Conservation (phyloP, 2,113 vertebrate species). For the Neodon shergylaensis region DNA sequence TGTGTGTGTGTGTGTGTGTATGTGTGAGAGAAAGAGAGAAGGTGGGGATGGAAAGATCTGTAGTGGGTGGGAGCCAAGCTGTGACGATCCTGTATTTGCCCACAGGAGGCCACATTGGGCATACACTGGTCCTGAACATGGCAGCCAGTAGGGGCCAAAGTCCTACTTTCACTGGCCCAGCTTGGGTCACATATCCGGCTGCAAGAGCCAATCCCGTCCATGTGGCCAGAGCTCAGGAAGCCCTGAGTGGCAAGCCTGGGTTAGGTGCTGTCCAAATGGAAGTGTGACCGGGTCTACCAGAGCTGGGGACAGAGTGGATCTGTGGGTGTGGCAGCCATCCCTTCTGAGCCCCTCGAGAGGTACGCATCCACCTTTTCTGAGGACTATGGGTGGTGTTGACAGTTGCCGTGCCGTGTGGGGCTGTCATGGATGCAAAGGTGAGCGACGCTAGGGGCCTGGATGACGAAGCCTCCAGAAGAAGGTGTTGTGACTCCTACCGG, state of each 20-base stretch:
- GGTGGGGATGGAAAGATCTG: too few relatives aligned
- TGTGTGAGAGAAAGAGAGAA: too few relatives aligned
- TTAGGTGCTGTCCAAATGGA: neutral
- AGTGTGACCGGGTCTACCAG: neutral
- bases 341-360: neutral
- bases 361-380: neutral
- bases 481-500: neutral
- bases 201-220: neutral
- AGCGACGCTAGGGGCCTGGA: neutral
- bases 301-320: neutral
- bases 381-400: neutral
- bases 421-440: neutral
- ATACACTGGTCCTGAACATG: accelerated
- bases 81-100: neutral
- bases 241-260: neutral
- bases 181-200: neutral
- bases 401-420: too few relatives aligned
- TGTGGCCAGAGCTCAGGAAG: neutral
- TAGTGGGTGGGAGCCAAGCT: neutral
- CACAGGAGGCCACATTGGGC: neutral
- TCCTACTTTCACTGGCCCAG: neutral
- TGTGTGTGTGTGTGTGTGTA: neutral
- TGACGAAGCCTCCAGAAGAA: neutral
- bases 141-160: neutral
- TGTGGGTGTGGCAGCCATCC: neutral